phyloP scores from a whole-genome alignment of 2,888 invertebrate genomes.

The Drosophila niveifrons region DNA sequence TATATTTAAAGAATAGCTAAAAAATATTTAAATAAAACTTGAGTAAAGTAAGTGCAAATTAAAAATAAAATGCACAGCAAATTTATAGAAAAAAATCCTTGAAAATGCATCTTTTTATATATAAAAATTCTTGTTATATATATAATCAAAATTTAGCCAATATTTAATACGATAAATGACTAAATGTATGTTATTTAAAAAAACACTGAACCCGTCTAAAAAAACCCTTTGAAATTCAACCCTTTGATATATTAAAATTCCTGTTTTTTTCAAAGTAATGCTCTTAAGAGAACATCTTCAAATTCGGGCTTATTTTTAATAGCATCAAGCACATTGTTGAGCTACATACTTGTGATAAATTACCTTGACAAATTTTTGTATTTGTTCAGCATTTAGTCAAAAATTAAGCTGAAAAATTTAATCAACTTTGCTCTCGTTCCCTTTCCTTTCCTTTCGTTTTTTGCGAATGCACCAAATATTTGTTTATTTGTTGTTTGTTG shows the following conservation, averaged over 20 bases:
- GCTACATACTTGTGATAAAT: not conserved
- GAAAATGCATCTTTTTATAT: too few species aligned
- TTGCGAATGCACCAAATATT: conserved; percentile 34
- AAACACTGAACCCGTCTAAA: too few species aligned
- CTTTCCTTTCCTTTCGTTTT: not conserved
- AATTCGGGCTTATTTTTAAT: not conserved
- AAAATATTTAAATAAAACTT: too few species aligned
- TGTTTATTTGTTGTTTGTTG: conserved; percentile 54
- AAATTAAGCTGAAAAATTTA: conserved; percentile 12
- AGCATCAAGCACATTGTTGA: not conserved
- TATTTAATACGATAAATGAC: too few species aligned
- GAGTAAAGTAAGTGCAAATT: too few species aligned
- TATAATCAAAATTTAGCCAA: too few species aligned
- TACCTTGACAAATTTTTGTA: not conserved
- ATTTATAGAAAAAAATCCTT: too few species aligned
- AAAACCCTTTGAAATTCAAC: not conserved
- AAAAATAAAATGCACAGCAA: too few species aligned
- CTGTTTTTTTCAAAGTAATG: not conserved
- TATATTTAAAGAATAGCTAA: too few species aligned
- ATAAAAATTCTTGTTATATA: too few species aligned
- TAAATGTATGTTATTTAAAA: too few species aligned
- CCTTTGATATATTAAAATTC: not conserved
- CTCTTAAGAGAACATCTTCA: not conserved
- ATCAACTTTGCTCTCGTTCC: conserved; percentile 1
- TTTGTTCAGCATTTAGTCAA: conserved; percentile 3